Evolutionary conservation across 37 sponge, comb jelly and placozoan species (phyloP), one percentile per base, ranked within the genome.

Genomic region (Diacarnus erythraeanus): DNA sequence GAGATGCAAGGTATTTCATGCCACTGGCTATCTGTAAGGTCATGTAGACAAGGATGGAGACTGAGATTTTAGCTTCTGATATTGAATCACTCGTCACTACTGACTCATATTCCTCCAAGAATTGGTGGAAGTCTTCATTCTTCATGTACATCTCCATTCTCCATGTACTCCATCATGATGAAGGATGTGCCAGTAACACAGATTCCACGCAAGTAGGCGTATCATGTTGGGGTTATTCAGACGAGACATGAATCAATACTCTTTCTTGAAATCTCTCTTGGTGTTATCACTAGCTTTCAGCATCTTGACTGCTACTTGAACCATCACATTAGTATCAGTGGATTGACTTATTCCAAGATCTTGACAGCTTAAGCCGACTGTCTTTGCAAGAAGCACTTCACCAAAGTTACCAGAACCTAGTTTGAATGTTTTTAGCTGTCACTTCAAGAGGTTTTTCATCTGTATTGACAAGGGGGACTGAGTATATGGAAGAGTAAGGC

Each of bases 111-210:
- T 87, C 80, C 76, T 92, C 59, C 34, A 95, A 66, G 64, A 71
- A 89, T 76, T 89, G 83, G 72, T 92, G 81, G 38, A 95, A 77
- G 64, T 95, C 96, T 70, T 90, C 93, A 54, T 88, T 92, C 71
- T 95, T n/a, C n/a, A n/a, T n/a, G n/a, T n/a, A n/a, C n/a, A n/a
- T n/a, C n/a, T n/a, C n/a, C n/a, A n/a, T n/a, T n/a, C n/a, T n/a
- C 92, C 93, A 95, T 90, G 77, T 95, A 95, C 83, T 94, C 95
- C 85, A 94, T 94, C 71, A 94, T 70, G 22, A 93, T 88, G 82
- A 93, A 93, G 0, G 77, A 68, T 0, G 74, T 30, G 0, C 37
- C 64, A 0, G 40, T 57, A 18, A 36, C 80, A 64, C 89, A 76
- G 15, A 93, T 76, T 22, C 79, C 93, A 54, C n/a, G n/a, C n/a